Evolutionary conservation across 2,888 invertebrate species (phyloP), one percentile per base, ranked within the genome.

Genomic region (Rhagonycha fulva): DNA sequence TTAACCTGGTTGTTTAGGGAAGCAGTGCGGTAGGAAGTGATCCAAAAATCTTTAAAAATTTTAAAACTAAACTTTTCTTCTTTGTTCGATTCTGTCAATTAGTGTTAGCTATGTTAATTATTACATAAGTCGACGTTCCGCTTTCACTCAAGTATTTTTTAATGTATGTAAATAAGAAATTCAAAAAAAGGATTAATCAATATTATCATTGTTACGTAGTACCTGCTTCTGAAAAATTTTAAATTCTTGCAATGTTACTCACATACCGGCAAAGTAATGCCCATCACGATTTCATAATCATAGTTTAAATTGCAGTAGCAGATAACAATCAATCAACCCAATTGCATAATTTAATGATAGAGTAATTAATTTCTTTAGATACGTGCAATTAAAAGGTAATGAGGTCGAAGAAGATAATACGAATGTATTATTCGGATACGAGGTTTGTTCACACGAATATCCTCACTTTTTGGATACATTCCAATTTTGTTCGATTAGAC

Each of bases 71-170:
- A 66, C 26, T 66, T 66, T 24, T n/a, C 63, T 12, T 24, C 23
- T 24, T n/a, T 24, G 63, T 23, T 66, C 7, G 26, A 66, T 47
- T 47, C 47, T n/a, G 47, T n/a, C 47, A 66, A 66, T 66, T 66
- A 66, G 24, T 24, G n/a, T 24, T 19, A 26, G n/a, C n/a, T 66
- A 66, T 66, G 63, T 19, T 72, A 72, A 72, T 72, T 67, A 14
- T 72, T 72, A 67, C 66, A 72, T 72, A 72, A 72, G 23, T 10
- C 26, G 62, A 19, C 62, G 72, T 68, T 72, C 12, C 72, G 68
- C 72, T 72, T 72, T 72, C 72, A 68, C 72, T 68, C 68, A 9
- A 14, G 23, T 24, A 14, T 19, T 63, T 24, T 66, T 60, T 70
- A 14, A 68, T 14, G 19, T 71, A 30, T 71, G 28, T 71, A 63